Base-by-base conservation (phyloP, 2,888 invertebrate species). In the Ametastegia equiseti region DNA sequence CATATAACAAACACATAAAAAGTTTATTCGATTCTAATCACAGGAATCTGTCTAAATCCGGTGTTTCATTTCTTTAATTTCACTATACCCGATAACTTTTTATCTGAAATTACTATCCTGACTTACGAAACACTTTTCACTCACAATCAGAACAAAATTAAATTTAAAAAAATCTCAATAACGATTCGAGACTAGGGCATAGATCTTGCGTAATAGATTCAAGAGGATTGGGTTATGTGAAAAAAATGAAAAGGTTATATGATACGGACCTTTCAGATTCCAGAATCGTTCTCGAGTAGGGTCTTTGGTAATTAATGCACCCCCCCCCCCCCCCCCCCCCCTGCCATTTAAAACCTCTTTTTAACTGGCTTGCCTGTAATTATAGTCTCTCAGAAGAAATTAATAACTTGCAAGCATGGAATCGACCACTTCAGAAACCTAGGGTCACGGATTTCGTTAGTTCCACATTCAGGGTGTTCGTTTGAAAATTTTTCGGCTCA, bases 21-120 rank as follows among this genome's bases (percentile, higher is more conserved):
- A 60, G 23, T 60, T 60, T 11, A 60, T 15, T 30, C 60, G 6
- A 60, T 30, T 60, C 60, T 15, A 39, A 13, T 36, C 39, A 19
- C 39, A 23, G 42, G 30, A 30, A 23, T 6, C 27, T 60, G 30
- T 60, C 15, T 30, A 3, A 60, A 60, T 60, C 23, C 30, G 5
- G 5, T 30, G 15, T 15, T 6, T 19, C 67, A 67, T 3, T 23
- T 67, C 19, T 19, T 67, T 11, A 15, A 23, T 19, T 60, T 42
- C 36, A 67, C 5, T 67, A 39, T 67, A n/a, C n/a, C 36, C 39
- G 36, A 67, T 67, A 60, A 60, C 30, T 60, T 60, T n/a, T n/a
- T 36, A 23, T 67, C 23, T 23, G 19, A 39, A 39, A 67, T 39
- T 30, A 60, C 36, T n/a, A n/a, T 39, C 19, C n/a, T 23, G 13